phyloP scores from a whole-genome alignment of 2,888 invertebrate species.

The Monopis laevigella region DNA sequence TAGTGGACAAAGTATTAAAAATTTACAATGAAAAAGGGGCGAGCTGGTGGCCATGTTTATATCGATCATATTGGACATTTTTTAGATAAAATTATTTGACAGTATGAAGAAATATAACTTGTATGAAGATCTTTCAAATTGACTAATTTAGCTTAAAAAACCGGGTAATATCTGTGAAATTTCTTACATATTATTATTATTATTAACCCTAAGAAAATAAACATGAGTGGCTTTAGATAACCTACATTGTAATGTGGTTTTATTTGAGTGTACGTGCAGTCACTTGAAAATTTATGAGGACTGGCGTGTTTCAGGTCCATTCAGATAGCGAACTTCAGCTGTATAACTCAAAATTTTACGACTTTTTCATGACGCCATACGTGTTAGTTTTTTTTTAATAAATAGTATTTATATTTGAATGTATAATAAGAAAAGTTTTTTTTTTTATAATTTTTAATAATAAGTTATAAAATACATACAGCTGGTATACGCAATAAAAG shows the following conservation, averaged over 20 bases:
- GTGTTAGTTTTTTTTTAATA: too few relatives aligned
- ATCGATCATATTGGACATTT: too few relatives aligned
- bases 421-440: too few relatives aligned
- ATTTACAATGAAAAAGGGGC: too few relatives aligned
- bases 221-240: not conserved
- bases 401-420: too few relatives aligned
- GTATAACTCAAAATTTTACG: slow-evolving; percentile 11
- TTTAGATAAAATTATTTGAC: too few relatives aligned
- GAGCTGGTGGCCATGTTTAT: too few relatives aligned
- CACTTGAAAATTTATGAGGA: slow-evolving; percentile 1
- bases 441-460: too few relatives aligned
- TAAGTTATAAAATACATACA: too few relatives aligned
- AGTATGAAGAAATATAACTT: not conserved
- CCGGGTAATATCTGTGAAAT: not conserved
- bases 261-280: not conserved
- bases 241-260: slow-evolving; percentile 1
- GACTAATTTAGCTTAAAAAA: not conserved
- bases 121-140: too few relatives aligned
- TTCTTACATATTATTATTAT: not conserved
- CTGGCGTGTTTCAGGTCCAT: slow-evolving; percentile 7
- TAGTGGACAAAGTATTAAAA: too few relatives aligned
- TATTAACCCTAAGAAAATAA: not conserved
- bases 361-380: slow-evolving; percentile 11
- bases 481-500: too few relatives aligned
- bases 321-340: slow-evolving; percentile 6